Evolutionary conservation across 2,113 vertebrate genomes (phyloP).

Genomic region (Trichomycterus rosablanca): DNA sequence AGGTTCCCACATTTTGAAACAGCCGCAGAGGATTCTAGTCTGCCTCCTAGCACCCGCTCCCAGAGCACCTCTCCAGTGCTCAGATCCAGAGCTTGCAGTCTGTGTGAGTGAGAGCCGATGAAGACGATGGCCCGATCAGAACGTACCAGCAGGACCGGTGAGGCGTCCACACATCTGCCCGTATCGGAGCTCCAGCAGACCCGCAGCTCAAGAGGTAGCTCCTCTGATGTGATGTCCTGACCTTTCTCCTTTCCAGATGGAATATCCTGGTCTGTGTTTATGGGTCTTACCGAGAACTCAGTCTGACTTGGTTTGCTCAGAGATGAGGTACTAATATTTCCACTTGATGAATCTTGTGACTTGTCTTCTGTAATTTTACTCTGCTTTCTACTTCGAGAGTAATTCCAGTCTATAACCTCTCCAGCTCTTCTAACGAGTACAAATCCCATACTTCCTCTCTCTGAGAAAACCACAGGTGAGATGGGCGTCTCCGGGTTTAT

Average conservation of each 20-base stretch:
- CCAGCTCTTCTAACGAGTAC: conserved; percentile 55
- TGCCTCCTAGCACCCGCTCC: conserved; percentile 82
- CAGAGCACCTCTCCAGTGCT: conserved; percentile 75
- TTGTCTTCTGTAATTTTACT: not conserved
- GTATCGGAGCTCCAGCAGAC: conserved; percentile 84
- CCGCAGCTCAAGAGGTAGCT: conserved; percentile 52
- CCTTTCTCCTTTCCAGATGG: not conserved
- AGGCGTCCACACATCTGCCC: conserved; percentile 89
- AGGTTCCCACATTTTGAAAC: conserved; percentile 80
- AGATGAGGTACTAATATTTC: not conserved
- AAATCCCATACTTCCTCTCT: conserved; percentile 22
- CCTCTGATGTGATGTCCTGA: not conserved
- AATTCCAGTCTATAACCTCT: conserved; percentile 35
- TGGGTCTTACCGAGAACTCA: not conserved
- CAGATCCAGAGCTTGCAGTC: conserved; percentile 80
- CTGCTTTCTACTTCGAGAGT: not conserved
- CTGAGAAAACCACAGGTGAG: conserved; percentile 55
- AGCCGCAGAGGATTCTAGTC: conserved; percentile 88
- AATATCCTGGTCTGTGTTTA: not conserved
- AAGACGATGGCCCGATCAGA: conserved; percentile 62
- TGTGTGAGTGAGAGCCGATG: conserved; percentile 87
- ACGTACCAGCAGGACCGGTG: conserved; percentile 73
- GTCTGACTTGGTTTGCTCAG: not conserved
- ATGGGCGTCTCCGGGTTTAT: conserved; percentile 11
- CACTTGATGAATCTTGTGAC: not conserved